Base-by-base conservation (phyloP, 1,140 invertebrate species). In the Drosophila yakuba region DNA sequence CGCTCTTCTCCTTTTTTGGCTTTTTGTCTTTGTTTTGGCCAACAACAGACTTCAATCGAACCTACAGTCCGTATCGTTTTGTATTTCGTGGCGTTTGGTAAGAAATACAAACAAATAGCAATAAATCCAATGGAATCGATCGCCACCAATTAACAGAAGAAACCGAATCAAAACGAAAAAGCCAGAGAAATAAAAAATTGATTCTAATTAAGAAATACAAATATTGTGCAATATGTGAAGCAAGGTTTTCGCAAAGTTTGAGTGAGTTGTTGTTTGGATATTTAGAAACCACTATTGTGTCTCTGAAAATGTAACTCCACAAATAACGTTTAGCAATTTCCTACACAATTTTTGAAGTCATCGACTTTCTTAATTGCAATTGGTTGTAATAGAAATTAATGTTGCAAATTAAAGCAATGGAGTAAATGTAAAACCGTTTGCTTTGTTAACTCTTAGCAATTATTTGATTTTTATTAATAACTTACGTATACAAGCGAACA, bases 151-250 rank as follows among this genome's bases (percentile, higher is more conserved):
- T 77, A 73, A 60, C 66, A 68, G 25, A 66, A 58, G 28, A 47
- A 68, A 51, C 15, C 1, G 38, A 54, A 56, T 5, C 28, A 5
- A 48, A 71, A 68, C 36, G 35, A 43, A 67, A 78, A 78, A 74
- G 48, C 41, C 25, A 52, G 5, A 15, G 12, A 57, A 61, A 28
- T 1, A 36, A 52, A 39, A 75, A 67, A 71, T 63, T 32, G 43
- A 51, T 72, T 67, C 71, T 79, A 79, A 86, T 88, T 86, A 79
- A 79, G 72, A 83, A 76, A 62, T 48, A 78, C 63, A 64, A 68
- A 61, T 50, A 54, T 75, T 76, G 47, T 58, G 54, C 63, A 74
- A 63, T 73, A 41, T 58, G 36, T 71, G 51, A 71, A n/a, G 50
- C 64, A 71, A 69, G 52, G 20, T 58, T 58, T 36, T 3, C 3